Evolutionary conservation across 2,888 invertebrate genomes (phyloP), one percentile per base, ranked within the genome.

Genomic region (Trachelus tabidus): DNA sequence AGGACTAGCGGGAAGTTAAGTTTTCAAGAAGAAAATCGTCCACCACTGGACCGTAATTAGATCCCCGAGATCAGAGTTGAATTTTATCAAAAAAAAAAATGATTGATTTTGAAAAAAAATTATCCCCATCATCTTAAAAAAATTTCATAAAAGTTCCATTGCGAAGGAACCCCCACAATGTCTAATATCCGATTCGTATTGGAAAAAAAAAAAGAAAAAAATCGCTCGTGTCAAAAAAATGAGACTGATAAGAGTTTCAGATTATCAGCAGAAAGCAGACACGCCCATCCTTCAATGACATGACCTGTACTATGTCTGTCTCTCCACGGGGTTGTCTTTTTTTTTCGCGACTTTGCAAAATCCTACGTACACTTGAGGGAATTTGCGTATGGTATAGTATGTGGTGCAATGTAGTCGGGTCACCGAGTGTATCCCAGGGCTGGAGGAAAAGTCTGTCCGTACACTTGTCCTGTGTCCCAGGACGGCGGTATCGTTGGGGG

Each of bases 1-100:
- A 35, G 69, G 35, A 35, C 35, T 69, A 35, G 71, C 73, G 71
- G 76, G 68, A 76, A 79, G 73, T 40, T 15, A 40, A 4, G 15
- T 15, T 40, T 15, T 15, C 15, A 12, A 40, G 1, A 40, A 4
- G 6, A 40, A 15, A 40, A 40, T 40, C 15, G 4, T 15, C 15
- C 40, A 15, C 4, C 12, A 0, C 40, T 15, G 15, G 6, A 15
- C 15, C 12, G 40, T 40, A 56, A 56, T 56, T 56, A 23, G 40
- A 56, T 1, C 40, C 23, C 15, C 15, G 0, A 2, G 40, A 9
- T 56, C 15, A 56, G 6, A 56, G 23, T 0, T 56, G 9, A 56
- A 56, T 56, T 56, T 56, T 56, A 56, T 23, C 23, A 23, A 23
- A 23, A 40, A 15, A 4, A 1, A 56, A 2, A 56, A 23, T 23